These are phyloP conservation scores for Trachelus tabidus DNA, from an alignment of 2,888 invertebrate genomes.

Conservation along the genomic window DNA sequence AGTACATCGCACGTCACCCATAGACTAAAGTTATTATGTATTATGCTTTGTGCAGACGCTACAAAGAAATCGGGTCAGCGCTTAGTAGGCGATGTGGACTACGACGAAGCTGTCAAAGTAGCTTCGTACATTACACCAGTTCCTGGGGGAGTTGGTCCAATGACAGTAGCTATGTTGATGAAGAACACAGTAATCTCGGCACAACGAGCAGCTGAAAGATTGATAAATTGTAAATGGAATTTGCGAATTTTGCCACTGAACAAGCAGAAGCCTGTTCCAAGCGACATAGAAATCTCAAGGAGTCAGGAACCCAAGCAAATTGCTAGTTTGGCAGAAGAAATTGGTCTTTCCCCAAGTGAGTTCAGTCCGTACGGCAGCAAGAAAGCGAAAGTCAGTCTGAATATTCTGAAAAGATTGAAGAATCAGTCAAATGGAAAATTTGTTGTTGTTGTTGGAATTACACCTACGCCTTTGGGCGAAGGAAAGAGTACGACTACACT, in stretches of 20 bases:
- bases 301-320: slow-evolving; percentile 90
- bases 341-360: slow-evolving; percentile 84
- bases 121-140: slow-evolving; percentile 95
- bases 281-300: slow-evolving; percentile 91
- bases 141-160: slow-evolving; percentile 97
- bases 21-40: slow-evolving; percentile 12
- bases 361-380: slow-evolving; percentile 91
- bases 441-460: slow-evolving; percentile 96
- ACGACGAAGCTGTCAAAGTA: slow-evolving; percentile 79
- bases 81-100: slow-evolving; percentile 96
- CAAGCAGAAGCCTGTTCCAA: slow-evolving; percentile 83
- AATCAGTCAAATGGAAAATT: slow-evolving; percentile 85
- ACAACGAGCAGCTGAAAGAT: slow-evolving; percentile 70
- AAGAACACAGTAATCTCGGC: slow-evolving; percentile 93
- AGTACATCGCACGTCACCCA: not conserved
- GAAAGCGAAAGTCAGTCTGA: slow-evolving; percentile 93
- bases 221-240: slow-evolving; percentile 77
- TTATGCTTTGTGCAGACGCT: slow-evolving; percentile 70
- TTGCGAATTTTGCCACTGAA: slow-evolving; percentile 76
- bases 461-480: slow-evolving; percentile 98
- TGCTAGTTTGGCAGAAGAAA: slow-evolving; percentile 80
- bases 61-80: slow-evolving; percentile 83
- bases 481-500: slow-evolving; percentile 97
- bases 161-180: slow-evolving; percentile 99
- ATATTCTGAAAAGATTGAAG: slow-evolving; percentile 80